Evolutionary conservation across 2,113 vertebrate genomes (phyloP).

Genomic region (Phyllostomus hastatus): DNA sequence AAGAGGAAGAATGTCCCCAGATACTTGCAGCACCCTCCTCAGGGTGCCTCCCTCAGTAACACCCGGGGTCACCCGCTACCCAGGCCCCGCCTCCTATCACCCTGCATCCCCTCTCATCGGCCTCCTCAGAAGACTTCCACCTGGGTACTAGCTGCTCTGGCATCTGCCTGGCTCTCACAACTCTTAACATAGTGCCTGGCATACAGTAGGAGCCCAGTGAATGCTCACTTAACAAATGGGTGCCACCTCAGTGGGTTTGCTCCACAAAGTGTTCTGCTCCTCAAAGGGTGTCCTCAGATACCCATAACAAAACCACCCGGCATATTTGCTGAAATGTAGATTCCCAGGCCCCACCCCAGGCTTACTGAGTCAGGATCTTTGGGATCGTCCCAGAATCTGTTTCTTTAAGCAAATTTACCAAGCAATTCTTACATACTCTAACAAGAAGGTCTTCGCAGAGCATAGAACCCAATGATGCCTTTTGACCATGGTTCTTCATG

Average conservation of each 20-base stretch:
- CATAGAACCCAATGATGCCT: neutral
- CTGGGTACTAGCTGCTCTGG: neutral
- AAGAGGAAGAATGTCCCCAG: neutral
- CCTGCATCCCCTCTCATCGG: neutral
- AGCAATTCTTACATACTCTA: neutral
- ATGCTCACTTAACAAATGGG: neutral
- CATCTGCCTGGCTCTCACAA: neutral
- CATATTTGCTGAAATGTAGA: neutral
- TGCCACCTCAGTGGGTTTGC: neutral
- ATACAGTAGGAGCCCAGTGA: neutral
- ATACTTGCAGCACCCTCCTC: fast-evolving
- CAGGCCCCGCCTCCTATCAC: neutral
- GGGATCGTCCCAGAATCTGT: neutral
- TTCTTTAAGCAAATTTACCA: neutral
- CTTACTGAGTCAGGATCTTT: neutral
- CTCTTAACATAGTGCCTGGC: neutral
- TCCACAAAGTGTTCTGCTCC: neutral
- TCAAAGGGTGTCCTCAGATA: neutral
- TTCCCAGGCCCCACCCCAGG: neutral
- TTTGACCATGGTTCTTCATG: neutral
- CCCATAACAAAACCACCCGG: neutral
- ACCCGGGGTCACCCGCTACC: too few species aligned
- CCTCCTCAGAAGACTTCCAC: neutral
- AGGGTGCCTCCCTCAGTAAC: neutral
- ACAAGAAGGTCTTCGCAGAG: neutral